A percentile compares a stretch with the other conserved stretches of the same genome.
Conservation (phyloP, 1,140 invertebrate genomes). For the Orchesella cincta region DNA sequence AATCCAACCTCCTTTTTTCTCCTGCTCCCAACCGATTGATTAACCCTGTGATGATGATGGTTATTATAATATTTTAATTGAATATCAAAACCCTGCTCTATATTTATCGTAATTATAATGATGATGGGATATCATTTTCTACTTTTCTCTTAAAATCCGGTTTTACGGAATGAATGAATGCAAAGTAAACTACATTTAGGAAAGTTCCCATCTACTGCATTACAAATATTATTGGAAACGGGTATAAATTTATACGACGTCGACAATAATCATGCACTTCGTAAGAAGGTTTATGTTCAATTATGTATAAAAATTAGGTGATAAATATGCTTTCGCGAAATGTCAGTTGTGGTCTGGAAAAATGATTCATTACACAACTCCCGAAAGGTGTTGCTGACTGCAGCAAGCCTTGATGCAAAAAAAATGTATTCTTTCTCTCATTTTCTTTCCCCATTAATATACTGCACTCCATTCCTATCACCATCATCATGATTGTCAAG, state of each 20-base stretch:
- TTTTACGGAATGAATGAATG: background rate
- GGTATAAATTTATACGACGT: background rate
- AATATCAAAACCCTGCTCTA: background rate
- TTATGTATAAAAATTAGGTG: slow-evolving; percentile 7
- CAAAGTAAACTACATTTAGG: background rate
- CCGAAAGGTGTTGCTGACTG: background rate
- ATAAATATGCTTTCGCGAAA: slow-evolving; percentile 19
- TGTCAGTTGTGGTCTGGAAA: background rate
- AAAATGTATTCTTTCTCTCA: background rate
- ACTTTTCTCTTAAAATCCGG: slow-evolving; percentile 3
- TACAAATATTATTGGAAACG: background rate
- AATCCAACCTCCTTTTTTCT: background rate
- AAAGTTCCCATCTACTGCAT: too few species aligned
- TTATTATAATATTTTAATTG: slow-evolving; percentile 23
- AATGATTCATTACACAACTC: background rate
- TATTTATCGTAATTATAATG: slow-evolving; percentile 19
- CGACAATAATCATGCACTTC: background rate
- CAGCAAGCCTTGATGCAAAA: background rate
- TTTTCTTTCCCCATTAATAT: background rate
- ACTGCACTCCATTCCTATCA: background rate
- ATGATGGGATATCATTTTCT: slow-evolving; percentile 1
- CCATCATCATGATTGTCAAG: background rate
- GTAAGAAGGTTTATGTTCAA: background rate
- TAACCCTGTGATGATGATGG: slow-evolving; percentile 1
- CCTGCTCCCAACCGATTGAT: background rate